A percentile compares a stretch with the other conserved stretches of the same genome.
phyloP scores from a whole-genome alignment of 2,113 vertebrate genomes.

The Trogon surrucura region DNA sequence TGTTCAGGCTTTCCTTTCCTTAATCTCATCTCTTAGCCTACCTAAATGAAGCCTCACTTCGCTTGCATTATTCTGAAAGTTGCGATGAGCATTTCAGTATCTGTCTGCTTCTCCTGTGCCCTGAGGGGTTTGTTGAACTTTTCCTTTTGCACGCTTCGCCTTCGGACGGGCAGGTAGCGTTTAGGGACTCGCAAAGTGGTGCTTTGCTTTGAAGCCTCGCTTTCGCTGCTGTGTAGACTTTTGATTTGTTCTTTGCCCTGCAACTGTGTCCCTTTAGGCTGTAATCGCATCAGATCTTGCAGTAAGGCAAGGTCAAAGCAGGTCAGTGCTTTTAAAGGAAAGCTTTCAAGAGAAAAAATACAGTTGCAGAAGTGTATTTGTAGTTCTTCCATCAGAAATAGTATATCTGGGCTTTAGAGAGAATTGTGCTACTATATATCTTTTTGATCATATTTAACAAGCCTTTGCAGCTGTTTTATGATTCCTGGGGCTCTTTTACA shows the following conservation, averaged over 20 bases:
- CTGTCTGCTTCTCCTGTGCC: neutral
- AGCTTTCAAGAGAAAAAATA: neutral
- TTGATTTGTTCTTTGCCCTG: conserved; percentile 31
- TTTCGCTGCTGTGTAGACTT: neutral
- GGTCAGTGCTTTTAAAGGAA: conserved; percentile 24
- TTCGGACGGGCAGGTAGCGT: neutral
- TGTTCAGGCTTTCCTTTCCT: neutral
- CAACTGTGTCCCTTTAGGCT: neutral
- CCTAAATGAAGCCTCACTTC: neutral
- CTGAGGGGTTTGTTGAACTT: neutral
- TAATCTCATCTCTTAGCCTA: neutral
- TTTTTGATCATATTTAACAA: conserved; percentile 25
- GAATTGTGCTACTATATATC: neutral
- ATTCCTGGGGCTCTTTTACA: neutral
- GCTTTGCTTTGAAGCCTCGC: neutral
- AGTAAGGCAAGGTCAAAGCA: neutral
- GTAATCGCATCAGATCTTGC: conserved; percentile 16
- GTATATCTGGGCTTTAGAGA: neutral
- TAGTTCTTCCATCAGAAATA: neutral
- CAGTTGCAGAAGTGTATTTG: neutral
- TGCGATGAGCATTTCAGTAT: neutral
- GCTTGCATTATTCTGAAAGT: neutral
- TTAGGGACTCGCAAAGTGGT: neutral
- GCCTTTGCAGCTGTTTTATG: neutral
- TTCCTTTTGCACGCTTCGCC: neutral